Evolutionary conservation across 2,113 vertebrate genomes (phyloP).

Genomic region (Podarcis muralis): DNA sequence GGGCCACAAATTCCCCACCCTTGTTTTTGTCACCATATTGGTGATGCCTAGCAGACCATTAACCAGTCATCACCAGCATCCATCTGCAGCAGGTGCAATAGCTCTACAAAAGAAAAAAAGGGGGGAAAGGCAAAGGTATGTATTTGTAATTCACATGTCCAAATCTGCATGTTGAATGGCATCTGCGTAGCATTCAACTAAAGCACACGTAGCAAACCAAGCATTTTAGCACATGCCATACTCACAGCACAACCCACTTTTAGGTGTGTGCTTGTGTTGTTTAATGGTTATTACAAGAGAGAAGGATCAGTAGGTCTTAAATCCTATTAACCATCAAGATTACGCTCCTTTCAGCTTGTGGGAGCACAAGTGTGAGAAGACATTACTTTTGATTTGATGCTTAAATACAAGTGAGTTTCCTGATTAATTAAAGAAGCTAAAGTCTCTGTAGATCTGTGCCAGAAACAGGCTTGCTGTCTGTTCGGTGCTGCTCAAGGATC

Average conservation of each 20-base stretch:
- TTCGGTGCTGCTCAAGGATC: not conserved
- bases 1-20: no score
- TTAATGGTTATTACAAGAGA: not conserved
- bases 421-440: not conserved
- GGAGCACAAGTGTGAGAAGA: not conserved
- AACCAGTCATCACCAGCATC: not conserved
- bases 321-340: not conserved
- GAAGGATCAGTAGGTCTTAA: not conserved
- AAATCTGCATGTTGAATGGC: not conserved
- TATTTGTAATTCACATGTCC: not conserved
- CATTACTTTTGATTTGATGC: not conserved
- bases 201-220: not conserved
- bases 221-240: not conserved
- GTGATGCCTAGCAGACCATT: not conserved
- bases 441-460: not conserved
- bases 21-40: not conserved
- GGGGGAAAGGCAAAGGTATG: not conserved
- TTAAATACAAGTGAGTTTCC: slow-evolving; percentile 7
- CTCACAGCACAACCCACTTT: not conserved
- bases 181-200: not conserved
- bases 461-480: not conserved
- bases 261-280: not conserved
- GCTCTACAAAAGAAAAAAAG: not conserved
- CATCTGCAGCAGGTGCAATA: not conserved
- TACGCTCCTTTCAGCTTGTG: not conserved